These are phyloP conservation scores for Bellardia pandia DNA, from an alignment of 2,888 invertebrate species.

Conservation along the genomic window DNA sequence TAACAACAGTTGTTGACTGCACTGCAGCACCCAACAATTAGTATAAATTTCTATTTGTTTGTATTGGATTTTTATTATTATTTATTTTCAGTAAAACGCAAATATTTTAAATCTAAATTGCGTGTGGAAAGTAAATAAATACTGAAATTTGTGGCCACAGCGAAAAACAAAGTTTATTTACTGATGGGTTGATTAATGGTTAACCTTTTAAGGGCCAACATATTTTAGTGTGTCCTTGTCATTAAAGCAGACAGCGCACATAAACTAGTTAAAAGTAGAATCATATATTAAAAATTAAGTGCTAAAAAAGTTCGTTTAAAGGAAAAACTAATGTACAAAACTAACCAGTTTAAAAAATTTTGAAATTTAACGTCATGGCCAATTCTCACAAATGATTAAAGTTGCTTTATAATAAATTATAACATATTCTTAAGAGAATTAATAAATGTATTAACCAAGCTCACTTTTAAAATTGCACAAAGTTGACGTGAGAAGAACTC, in stretches of 20 bases:
- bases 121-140: constrained; percentile 65
- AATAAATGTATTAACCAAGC: too few relatives aligned
- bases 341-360: too few relatives aligned
- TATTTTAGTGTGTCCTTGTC: constrained; percentile 21
- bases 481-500: too few relatives aligned
- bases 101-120: constrained; percentile 60
- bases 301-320: too few relatives aligned
- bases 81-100: constrained; percentile 35
- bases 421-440: too few relatives aligned
- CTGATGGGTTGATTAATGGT: constrained; percentile 40
- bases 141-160: constrained; percentile 44
- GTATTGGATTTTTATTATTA: constrained; percentile 30
- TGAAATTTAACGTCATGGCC: too few relatives aligned
- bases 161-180: constrained; percentile 16
- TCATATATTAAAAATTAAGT: too few relatives aligned
- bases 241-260: neutral
- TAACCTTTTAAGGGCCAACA: constrained; percentile 36
- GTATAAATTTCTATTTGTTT: constrained; percentile 44
- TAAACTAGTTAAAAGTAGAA: neutral
- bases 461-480: too few relatives aligned
- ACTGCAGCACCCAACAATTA: neutral
- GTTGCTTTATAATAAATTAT: too few relatives aligned
- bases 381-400: too few relatives aligned
- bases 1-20: constrained; percentile 36
- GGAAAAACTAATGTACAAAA: too few relatives aligned